Conservation (phyloP, 2,888 invertebrate species). For the Erebia epiphron region DNA sequence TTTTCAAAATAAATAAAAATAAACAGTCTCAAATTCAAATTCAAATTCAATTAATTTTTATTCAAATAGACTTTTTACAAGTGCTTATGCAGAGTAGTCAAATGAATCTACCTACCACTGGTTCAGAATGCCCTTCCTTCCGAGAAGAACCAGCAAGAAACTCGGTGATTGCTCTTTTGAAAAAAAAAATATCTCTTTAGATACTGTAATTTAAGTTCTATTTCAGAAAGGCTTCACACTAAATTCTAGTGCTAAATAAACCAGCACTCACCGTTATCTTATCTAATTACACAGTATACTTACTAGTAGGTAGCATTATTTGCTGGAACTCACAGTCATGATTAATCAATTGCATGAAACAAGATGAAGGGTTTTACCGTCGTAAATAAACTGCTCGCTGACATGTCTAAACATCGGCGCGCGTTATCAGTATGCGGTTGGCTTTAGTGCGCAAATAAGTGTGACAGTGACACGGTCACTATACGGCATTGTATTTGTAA, state of each 20-base stretch:
- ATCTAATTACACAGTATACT: slow-evolving; percentile 60
- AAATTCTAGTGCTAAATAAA: slow-evolving; percentile 23
- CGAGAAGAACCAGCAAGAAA: no score
- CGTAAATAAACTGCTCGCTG: slow-evolving; percentile 60
- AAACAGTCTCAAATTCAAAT: no score
- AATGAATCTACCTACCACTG: no score
- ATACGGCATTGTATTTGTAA: slow-evolving; percentile 45
- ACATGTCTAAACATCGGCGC: slow-evolving; percentile 59
- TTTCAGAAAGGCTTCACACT: slow-evolving; percentile 6
- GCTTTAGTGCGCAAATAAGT: slow-evolving; percentile 54
- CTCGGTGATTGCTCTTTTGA: no score
- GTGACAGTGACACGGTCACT: slow-evolving; percentile 63
- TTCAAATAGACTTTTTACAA: no score
- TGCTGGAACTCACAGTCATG: slow-evolving; percentile 53
- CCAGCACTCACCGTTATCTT: slow-evolving; percentile 53
- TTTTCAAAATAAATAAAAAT: no score
- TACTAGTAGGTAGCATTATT: slow-evolving; percentile 70
- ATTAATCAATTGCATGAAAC: slow-evolving; percentile 69
- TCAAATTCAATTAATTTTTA: no score
- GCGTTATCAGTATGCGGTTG: slow-evolving; percentile 51
- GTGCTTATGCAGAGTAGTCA: no score
- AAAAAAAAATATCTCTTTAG: no score
- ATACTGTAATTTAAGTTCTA: neutral
- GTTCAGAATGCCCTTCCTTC: no score
- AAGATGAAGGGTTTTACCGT: slow-evolving; percentile 57